phyloP scores from a whole-genome alignment of 2,113 vertebrate species.

The Triplophysa dalaica region DNA sequence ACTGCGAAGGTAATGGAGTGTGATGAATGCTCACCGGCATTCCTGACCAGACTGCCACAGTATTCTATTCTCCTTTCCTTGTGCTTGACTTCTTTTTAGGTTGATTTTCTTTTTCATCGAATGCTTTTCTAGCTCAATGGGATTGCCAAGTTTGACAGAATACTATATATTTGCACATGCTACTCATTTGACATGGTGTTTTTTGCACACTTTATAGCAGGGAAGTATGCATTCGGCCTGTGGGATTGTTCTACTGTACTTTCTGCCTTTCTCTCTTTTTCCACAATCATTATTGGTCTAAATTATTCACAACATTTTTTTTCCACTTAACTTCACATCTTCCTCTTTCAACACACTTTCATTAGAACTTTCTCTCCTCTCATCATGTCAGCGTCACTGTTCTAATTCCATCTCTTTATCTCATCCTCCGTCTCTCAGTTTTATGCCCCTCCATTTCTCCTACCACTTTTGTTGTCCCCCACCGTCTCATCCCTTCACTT shows the following conservation, averaged over 20 bases:
- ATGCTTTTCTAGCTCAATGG: no score
- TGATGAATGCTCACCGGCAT: conserved; percentile 40
- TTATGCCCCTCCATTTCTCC: conserved; percentile 38
- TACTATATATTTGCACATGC: no score
- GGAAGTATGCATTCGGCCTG: no score
- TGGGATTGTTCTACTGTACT: neutral
- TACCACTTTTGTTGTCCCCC: conserved; percentile 24
- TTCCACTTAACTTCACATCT: neutral
- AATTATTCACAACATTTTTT: neutral
- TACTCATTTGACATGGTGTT: no score
- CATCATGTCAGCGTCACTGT: neutral
- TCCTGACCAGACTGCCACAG: conserved; percentile 8
- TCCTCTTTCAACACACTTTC: neutral
- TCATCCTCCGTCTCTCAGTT: conserved; percentile 11
- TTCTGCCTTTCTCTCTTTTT: conserved; percentile 7
- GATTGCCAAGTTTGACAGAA: no score
- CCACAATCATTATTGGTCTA: neutral
- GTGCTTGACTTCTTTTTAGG: neutral
- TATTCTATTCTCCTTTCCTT: neutral
- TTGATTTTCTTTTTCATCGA: neutral
- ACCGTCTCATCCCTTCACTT: conserved; percentile 45
- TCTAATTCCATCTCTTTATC: conserved; percentile 29
- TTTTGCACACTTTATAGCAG: no score
- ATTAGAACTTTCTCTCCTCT: neutral
- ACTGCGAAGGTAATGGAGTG: conserved; percentile 40